phyloP scores from a whole-genome alignment of 1,140 invertebrate genomes.

The Hycleus cichorii region DNA sequence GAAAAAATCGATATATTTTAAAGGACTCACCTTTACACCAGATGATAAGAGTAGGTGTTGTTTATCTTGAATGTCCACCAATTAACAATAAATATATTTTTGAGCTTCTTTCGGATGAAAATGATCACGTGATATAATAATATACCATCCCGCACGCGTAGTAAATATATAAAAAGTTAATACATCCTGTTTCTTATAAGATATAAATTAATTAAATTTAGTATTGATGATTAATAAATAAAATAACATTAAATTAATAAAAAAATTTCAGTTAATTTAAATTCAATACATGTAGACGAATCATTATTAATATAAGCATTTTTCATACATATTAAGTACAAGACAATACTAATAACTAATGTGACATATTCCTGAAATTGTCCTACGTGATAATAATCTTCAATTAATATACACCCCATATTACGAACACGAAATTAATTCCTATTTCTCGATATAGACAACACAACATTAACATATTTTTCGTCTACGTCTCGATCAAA shows the following conservation, averaged over 20 bases:
- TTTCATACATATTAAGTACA: constrained; percentile 13
- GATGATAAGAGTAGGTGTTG: too few relatives aligned
- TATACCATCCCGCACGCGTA: constrained; percentile 10
- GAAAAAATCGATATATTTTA: too few relatives aligned
- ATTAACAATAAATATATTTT: constrained; percentile 7
- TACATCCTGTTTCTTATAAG: constrained; percentile 13
- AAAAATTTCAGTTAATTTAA: neutral
- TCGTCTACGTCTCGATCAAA: too few relatives aligned
- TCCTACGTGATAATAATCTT: constrained; percentile 6
- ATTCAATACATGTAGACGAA: constrained; percentile 1
- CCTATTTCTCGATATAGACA: neutral
- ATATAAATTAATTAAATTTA: neutral
- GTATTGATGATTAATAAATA: too few relatives aligned
- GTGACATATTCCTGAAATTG: constrained; percentile 10
- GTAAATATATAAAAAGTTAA: constrained; percentile 3
- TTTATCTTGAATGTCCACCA: neutral
- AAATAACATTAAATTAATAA: too few relatives aligned
- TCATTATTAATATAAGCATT: constrained; percentile 5
- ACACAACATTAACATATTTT: too few relatives aligned
- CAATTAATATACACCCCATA: constrained; percentile 1
- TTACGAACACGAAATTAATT: neutral
- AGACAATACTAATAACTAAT: constrained; percentile 4
- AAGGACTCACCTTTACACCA: too few relatives aligned
- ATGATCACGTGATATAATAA: constrained; percentile 8
- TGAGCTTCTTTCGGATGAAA: constrained; percentile 3